These are phyloP conservation scores for Phocides pigmalion DNA, from an alignment of 1,140 invertebrate species.

Conservation along the genomic window DNA sequence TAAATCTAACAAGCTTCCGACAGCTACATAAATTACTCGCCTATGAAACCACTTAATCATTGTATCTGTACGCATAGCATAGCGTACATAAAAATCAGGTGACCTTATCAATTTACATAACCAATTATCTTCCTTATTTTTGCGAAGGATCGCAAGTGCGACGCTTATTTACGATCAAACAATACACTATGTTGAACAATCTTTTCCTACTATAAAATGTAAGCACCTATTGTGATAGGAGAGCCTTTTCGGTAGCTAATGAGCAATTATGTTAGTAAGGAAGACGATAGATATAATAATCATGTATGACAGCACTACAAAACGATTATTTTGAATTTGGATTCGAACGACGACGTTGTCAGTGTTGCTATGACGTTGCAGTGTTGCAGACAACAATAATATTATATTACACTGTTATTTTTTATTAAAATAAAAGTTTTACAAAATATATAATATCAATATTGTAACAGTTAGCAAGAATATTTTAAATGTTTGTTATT, in stretches of 20 bases:
- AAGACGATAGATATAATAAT: constrained; percentile 7
- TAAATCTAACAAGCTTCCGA: background rate
- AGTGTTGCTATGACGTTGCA: background rate
- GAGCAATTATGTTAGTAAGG: constrained; percentile 24
- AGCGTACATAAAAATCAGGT: constrained; percentile 13
- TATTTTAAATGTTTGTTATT: too few relatives aligned
- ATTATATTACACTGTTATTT: too few relatives aligned
- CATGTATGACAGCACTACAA: background rate
- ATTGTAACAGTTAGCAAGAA: too few relatives aligned
- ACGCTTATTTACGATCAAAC: constrained; percentile 18
- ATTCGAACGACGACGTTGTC: background rate
- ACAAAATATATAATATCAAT: too few relatives aligned
- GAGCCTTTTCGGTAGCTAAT: constrained; percentile 26
- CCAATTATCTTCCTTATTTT: constrained; percentile 21
- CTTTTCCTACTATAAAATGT: constrained; percentile 27
- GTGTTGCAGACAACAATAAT: background rate
- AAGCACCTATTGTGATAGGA: constrained; percentile 31
- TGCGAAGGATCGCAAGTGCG: background rate
- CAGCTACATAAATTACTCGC: background rate
- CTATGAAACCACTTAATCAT: constrained; percentile 1
- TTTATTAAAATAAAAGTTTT: too few relatives aligned
- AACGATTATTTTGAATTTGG: constrained; percentile 9
- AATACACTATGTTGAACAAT: constrained; percentile 21
- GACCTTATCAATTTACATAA: constrained; percentile 25
- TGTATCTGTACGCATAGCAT: constrained; percentile 6